Base-by-base conservation (phyloP, 30 jellyfish, hydroid and myxozoan genomes). In the Chrysaora quinquecirrha region DNA sequence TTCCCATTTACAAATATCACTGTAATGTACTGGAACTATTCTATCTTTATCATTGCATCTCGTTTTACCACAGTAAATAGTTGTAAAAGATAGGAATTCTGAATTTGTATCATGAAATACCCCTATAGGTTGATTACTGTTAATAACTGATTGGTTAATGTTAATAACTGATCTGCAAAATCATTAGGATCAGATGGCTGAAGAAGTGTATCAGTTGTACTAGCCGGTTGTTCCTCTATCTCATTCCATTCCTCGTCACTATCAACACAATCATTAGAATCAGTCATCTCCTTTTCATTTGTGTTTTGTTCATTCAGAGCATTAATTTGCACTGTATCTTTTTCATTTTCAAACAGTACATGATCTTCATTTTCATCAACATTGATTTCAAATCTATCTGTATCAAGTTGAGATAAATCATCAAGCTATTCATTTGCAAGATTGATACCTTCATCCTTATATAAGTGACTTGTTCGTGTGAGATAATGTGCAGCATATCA, bases 111-210 rank as follows among this genome's bases (percentile, higher is more conserved):
- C 88, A 6, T 18, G 12, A 34, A 54, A 77, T 28, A 77, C 4
- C 6, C 80, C 88, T 28, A 77, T 27, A 1, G 88, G 88, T 32
- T 43, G 80, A 58, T 77, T 77, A 25, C 88, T 82, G 28, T 77
- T 82, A 12, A 82, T 68, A 19, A 82, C 81, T 19, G 87, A 80
- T n/a, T 48, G 58, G n/a, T 25, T 75, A 20, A 75, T 7, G 35
- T n/a, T n/a, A n/a, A n/a, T n/a, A n/a, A n/a, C n/a, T n/a, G n/a
- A n/a, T n/a, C n/a, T n/a, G n/a, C n/a, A 75, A 24, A n/a, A n/a
- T n/a, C n/a, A n/a, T n/a, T n/a, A n/a, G 48, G 9, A 63, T 56
- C 72, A 27, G 69, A 30, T 19, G 47, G 30, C 30, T 56, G 60
- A 11, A 77, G 68, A 10, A 77, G 32, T 6, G 88, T 30, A 77